phyloP scores from a whole-genome alignment of 2,797 vertebrate species.

The Taeniopygia guttata region DNA sequence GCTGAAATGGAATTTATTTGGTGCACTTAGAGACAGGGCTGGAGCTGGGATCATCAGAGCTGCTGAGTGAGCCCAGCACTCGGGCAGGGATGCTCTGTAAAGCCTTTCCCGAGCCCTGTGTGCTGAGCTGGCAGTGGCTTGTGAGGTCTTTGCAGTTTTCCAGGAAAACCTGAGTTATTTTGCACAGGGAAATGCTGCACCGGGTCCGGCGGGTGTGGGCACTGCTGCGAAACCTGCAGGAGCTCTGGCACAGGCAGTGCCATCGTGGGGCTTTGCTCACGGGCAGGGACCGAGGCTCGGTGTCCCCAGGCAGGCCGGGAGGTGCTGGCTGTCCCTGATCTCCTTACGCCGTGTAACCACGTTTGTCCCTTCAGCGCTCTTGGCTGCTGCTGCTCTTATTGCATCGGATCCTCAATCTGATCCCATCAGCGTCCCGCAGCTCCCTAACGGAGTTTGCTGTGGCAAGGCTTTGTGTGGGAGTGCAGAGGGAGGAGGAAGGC shows the following conservation, averaged over 20 bases:
- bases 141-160: fast-evolving
- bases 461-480: not conserved
- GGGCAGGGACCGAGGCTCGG: not conserved
- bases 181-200: fast-evolving
- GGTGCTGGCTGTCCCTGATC: not conserved
- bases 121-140: not conserved
- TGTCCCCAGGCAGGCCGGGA: fast-evolving
- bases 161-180: not conserved
- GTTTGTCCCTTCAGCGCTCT: not conserved
- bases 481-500: not conserved
- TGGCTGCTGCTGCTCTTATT: not conserved
- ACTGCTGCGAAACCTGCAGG: not conserved
- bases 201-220: not conserved
- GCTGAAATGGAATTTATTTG: not conserved
- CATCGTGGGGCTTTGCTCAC: not conserved
- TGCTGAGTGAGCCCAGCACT: not conserved
- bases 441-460: not conserved
- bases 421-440: not conserved
- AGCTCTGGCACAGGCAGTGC: not conserved
- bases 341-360: not conserved
- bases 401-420: not conserved
- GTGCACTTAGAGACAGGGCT: not conserved
- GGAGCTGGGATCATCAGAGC: not conserved
- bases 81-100: fast-evolving
- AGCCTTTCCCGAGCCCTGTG: not conserved